These are phyloP conservation scores for Eciton burchellii DNA, from an alignment of 1,140 invertebrate species.

Conservation along the genomic window DNA sequence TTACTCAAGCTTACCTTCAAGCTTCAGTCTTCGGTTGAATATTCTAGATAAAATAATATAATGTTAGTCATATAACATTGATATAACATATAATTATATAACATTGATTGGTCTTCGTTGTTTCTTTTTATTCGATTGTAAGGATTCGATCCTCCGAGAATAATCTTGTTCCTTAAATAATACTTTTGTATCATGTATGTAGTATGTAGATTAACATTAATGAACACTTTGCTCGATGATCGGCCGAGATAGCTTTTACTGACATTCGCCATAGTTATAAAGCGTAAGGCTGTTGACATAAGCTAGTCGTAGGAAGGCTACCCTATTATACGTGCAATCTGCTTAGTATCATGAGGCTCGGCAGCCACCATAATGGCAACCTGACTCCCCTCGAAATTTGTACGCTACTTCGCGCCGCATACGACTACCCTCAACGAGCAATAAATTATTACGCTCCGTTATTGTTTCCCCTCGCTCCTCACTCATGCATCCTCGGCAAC, in stretches of 20 bases:
- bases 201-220: neutral
- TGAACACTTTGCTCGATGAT: conserved; percentile 67
- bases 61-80: neutral
- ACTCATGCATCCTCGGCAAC: neutral
- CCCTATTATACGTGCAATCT: conserved; percentile 74
- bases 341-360: conserved; percentile 65
- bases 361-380: conserved; percentile 67
- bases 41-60: neutral
- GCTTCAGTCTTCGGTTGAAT: too few species aligned
- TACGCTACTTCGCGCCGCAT: conserved; percentile 44
- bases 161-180: too few species aligned
- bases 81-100: too few species aligned
- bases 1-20: too few species aligned
- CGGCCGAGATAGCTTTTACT: conserved; percentile 59
- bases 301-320: conserved; percentile 66
- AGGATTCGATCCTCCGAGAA: neutral
- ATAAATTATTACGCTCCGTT: conserved; percentile 43
- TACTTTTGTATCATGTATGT: too few species aligned
- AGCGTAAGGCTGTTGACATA: conserved; percentile 70
- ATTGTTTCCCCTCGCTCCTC: neutral
- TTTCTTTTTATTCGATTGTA: neutral
- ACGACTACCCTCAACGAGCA: conserved; percentile 16
- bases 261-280: conserved; percentile 57
- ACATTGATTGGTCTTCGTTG: too few species aligned
- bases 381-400: conserved; percentile 64